Evolutionary conservation across 2,113 vertebrate species (phyloP).

Genomic region (Prinia subflava): DNA sequence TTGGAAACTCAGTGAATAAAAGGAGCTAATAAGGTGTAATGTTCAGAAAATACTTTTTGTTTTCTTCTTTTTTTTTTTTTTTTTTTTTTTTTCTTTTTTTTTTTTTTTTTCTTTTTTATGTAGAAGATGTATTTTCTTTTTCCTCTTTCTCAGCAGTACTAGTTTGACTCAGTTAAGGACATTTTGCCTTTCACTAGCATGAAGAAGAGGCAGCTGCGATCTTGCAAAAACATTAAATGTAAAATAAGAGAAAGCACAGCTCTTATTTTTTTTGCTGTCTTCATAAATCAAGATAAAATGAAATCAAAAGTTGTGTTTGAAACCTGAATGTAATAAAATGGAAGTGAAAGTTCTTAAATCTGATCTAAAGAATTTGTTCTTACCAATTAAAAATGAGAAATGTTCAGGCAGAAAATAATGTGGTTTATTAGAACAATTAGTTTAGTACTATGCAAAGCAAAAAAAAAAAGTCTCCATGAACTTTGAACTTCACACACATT

Average conservation of each 20-base stretch:
- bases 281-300: background rate
- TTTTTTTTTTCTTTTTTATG: background rate
- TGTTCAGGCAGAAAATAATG: background rate
- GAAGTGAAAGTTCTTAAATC: background rate
- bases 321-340: background rate
- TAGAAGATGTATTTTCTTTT: accelerated
- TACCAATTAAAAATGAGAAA: background rate
- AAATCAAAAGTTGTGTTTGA: background rate
- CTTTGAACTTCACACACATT: background rate
- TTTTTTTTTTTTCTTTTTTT: too few relatives aligned
- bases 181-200: background rate
- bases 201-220: background rate
- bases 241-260: background rate
- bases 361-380: background rate
- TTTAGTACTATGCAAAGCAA: background rate
- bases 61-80: background rate
- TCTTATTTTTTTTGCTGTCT: background rate
- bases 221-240: background rate
- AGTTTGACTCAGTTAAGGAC: background rate
- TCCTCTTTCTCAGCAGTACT: background rate
- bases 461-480: background rate
- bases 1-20: background rate
- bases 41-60: background rate
- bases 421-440: background rate
- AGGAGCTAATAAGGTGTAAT: background rate